phyloP scores from a whole-genome alignment of 1,140 invertebrate genomes.

The Aphaenogaster ashmeadi region DNA sequence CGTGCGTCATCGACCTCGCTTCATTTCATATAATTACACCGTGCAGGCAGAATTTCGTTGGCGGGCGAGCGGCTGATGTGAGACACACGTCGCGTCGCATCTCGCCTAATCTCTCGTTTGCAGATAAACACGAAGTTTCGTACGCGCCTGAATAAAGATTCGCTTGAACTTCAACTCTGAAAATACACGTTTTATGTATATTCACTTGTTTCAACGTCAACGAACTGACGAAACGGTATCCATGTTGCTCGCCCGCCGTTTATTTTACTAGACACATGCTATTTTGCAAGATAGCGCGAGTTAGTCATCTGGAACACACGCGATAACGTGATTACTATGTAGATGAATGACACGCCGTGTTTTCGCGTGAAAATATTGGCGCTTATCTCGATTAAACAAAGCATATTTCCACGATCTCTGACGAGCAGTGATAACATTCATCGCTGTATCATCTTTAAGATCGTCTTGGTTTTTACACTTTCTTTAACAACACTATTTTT shows the following conservation, averaged over 20 bases:
- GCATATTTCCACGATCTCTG: constrained; percentile 28
- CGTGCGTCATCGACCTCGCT: neutral
- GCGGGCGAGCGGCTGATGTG: neutral
- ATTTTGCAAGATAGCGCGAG: constrained; percentile 39
- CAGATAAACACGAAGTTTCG: neutral
- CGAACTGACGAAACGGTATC: constrained; percentile 13
- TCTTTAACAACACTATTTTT: neutral
- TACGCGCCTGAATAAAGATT: neutral
- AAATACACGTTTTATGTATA: too few relatives aligned
- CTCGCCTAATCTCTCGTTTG: constrained; percentile 8
- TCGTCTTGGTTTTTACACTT: neutral
- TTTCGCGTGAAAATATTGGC: constrained; percentile 24
- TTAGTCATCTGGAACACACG: constrained; percentile 53
- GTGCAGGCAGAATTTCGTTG: neutral
- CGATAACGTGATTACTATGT: constrained; percentile 50
- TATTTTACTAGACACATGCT: constrained; percentile 25
- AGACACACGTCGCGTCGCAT: neutral
- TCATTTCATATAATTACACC: constrained; percentile 45
- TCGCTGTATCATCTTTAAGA: neutral
- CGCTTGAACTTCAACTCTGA: constrained; percentile 5
- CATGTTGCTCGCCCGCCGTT: neutral
- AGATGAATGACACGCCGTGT: constrained; percentile 18
- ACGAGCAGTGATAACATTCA: neutral
- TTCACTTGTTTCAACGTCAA: constrained; percentile 20
- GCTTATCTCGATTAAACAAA: constrained; percentile 22